Evolutionary conservation across 23 tunicate species (phyloP).

Genomic region (Halocynthia roretzi): DNA sequence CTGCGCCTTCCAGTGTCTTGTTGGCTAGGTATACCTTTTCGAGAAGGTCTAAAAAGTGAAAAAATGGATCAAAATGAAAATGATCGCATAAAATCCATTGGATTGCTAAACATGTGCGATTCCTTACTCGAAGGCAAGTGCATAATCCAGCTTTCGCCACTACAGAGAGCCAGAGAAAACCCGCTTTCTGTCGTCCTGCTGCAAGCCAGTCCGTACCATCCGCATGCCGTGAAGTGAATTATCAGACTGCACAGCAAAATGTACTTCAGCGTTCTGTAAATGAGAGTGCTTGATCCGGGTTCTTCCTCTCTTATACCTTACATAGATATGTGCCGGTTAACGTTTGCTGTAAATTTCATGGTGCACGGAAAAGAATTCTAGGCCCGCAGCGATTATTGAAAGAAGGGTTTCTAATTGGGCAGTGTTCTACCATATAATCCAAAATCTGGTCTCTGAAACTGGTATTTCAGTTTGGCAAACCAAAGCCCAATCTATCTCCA

Average conservation of each 20-base stretch:
- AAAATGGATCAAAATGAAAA: too few species aligned
- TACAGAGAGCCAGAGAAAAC: conserved; percentile 43
- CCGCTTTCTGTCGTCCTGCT: conserved; percentile 31
- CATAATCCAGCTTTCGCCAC: conserved; percentile 70
- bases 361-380: too few species aligned
- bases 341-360: too few species aligned
- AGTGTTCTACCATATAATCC: too few species aligned
- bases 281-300: conserved; percentile 77
- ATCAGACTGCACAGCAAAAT: conserved; percentile 34
- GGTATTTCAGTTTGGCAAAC: too few species aligned
- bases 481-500: too few species aligned
- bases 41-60: not conserved
- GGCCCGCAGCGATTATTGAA: too few species aligned
- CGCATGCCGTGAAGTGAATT: conserved; percentile 78
- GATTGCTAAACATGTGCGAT: not conserved
- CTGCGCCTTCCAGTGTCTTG: not conserved
- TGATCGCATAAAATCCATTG: too few species aligned
- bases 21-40: not conserved
- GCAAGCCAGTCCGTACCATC: conserved; percentile 80
- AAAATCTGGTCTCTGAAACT: too few species aligned
- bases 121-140: conserved; percentile 52
- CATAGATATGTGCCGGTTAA: too few species aligned
- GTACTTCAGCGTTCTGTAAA: conserved; percentile 60
- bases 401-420: too few species aligned
- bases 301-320: conserved; percentile 56